Evolutionary conservation across 2,888 invertebrate genomes (phyloP), one percentile per base, ranked within the genome.

Genomic region (Neoscelio sp.): DNA sequence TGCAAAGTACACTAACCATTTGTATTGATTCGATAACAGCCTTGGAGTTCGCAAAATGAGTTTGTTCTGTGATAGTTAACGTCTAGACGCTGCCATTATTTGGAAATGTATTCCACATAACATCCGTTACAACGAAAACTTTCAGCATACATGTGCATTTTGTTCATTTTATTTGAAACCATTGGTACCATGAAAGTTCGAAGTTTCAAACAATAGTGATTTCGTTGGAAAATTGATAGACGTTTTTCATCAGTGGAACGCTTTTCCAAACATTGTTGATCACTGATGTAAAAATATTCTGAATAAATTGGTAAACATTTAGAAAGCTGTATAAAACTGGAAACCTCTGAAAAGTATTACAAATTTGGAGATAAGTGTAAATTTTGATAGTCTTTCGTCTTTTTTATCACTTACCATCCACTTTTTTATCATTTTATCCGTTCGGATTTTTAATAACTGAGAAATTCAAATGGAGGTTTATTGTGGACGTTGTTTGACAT

Each of bases 121-220:
- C 8, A 26, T 17, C 17, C 12, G 30, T 42, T 56, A 38, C 26
- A 44, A 12, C 20, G 35, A 52, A 26, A 68, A 56, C 35, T 42
- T 6, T 6, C 6, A 26, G 26, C 6, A 26, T 4, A 26, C 26
- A 26, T 33, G 6, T 33, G n/a, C 2, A n/a, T 48, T 46, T 40
- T 64, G 15, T 64, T 12, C 26, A 13, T 28, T 62, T 50, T 28
- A 23, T 35, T 48, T 5, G 48, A 26, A 12, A 48, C 30, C 33
- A 13, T n/a, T 13, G 18, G 17, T 38, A 35, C 10, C 62, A 20
- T 33, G 48, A 20, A 44, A 38, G 50, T 40, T n/a, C 17, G 8
- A 50, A 64, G 28, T 64, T 64, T 50, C 52, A 30, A 52, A 65
- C 52, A 65, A 65, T 65, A n/a, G 12, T 42, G 42, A 52, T 65